Evolutionary conservation across 1,140 invertebrate genomes (phyloP).

Genomic region (Bicyclus anynana): DNA sequence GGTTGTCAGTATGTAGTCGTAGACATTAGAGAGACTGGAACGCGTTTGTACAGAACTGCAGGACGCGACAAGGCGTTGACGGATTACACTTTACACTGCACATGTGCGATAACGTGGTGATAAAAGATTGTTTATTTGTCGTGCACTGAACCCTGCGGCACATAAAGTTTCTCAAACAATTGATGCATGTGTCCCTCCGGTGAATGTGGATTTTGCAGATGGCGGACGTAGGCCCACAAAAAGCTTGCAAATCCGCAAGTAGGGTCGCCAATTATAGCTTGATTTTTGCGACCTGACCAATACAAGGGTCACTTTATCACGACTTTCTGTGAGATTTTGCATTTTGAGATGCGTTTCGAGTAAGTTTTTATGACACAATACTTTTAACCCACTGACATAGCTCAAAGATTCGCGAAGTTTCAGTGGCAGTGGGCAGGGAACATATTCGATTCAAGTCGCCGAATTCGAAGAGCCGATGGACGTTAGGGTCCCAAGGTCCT

Average conservation of each 20-base stretch:
- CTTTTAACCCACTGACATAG: too few relatives aligned
- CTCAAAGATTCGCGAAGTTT: too few relatives aligned
- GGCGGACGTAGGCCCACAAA: conserved; percentile 28
- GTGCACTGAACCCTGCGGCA: conserved; percentile 32
- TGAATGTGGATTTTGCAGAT: conserved; percentile 33
- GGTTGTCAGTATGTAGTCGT: conserved; percentile 8
- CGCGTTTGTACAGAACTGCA: conserved; percentile 23
- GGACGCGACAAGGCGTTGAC: conserved; percentile 30
- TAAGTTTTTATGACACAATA: too few relatives aligned
- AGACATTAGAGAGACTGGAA: conserved; percentile 7
- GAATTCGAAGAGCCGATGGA: too few relatives aligned
- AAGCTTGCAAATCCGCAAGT: conserved; percentile 8
- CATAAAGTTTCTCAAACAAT: conserved; percentile 29
- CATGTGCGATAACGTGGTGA: conserved; percentile 30
- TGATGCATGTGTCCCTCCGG: conserved; percentile 34
- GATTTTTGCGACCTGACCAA: neutral
- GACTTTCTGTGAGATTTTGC: too few relatives aligned
- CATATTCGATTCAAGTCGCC: too few relatives aligned
- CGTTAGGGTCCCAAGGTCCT: too few relatives aligned
- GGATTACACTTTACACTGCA: conserved; percentile 33
- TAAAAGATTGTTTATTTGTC: conserved; percentile 37
- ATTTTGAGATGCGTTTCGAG: neutral
- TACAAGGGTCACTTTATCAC: too few relatives aligned
- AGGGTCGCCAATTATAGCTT: neutral
- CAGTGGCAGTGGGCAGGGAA: too few relatives aligned